Evolutionary conservation across 2,113 vertebrate genomes (phyloP).

Genomic region (Thomomys bottae): DNA sequence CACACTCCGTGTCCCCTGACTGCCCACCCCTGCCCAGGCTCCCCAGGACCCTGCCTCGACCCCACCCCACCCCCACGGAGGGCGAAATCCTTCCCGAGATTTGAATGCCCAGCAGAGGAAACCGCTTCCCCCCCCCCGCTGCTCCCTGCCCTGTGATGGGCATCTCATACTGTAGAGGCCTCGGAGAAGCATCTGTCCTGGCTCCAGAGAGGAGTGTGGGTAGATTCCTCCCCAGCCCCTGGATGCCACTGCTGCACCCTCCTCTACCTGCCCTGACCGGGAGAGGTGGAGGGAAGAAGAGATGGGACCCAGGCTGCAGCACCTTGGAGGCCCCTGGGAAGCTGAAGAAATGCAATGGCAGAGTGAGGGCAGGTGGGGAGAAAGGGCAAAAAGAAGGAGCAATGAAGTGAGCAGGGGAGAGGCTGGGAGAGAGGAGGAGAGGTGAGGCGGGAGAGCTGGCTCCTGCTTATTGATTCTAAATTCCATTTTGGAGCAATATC

Average conservation of each 20-base stretch:
- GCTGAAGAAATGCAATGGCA: background rate
- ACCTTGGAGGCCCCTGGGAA: no score
- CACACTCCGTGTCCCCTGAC: background rate
- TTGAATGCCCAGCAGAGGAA: background rate
- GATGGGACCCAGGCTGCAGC: no score
- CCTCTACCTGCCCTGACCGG: background rate
- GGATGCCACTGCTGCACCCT: background rate
- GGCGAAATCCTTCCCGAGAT: conserved; percentile 8
- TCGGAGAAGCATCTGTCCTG: background rate
- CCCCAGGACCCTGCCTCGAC: background rate
- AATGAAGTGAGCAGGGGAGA: background rate
- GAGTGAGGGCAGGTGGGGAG: background rate
- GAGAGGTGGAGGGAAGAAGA: background rate
- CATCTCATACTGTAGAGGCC: background rate
- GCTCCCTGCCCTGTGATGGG: background rate
- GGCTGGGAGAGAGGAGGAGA: no score
- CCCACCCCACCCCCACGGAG: background rate
- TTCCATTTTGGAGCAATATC: background rate
- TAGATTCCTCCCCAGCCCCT: background rate
- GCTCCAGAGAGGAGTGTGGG: background rate
- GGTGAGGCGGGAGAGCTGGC: background rate
- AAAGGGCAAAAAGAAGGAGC: background rate
- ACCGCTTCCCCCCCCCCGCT: background rate
- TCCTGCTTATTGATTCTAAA: background rate
- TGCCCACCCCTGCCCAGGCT: background rate